A percentile compares a stretch with the other conserved stretches of the same genome.
phyloP scores from a whole-genome alignment of 2,113 vertebrate species.

The Pomatostomus ruficeps region DNA sequence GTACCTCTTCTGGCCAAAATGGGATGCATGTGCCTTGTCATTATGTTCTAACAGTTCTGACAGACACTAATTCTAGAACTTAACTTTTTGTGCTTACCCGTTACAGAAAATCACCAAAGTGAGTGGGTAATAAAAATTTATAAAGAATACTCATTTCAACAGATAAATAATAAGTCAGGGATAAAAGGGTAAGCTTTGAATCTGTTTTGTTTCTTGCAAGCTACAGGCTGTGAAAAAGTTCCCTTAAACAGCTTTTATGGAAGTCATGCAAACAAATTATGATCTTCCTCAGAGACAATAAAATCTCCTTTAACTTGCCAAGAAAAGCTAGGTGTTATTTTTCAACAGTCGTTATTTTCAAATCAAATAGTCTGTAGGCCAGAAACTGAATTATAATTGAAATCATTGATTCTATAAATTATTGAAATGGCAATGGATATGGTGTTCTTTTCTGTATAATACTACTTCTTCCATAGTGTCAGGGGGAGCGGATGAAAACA shows the following conservation, averaged over 20 bases:
- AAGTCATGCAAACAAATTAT: background rate
- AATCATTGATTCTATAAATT: background rate
- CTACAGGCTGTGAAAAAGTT: background rate
- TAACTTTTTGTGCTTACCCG: background rate
- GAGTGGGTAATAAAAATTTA: background rate
- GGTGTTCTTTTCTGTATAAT: background rate
- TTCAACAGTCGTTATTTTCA: background rate
- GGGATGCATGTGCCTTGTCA: fast-evolving
- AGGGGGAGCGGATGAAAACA: background rate
- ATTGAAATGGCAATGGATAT: background rate
- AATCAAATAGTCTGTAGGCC: background rate
- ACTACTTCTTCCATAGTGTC: background rate
- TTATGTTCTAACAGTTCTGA: background rate
- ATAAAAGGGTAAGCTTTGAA: background rate
- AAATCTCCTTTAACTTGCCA: background rate
- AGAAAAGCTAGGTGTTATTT: background rate
- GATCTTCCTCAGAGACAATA: background rate
- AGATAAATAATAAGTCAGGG: background rate
- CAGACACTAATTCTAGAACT: background rate
- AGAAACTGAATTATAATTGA: background rate
- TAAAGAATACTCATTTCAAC: background rate
- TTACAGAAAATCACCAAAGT: background rate
- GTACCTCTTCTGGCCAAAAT: background rate
- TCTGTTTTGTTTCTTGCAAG: background rate
- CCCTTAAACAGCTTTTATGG: background rate